Base-by-base conservation (phyloP, 2,113 vertebrate species). In the Sebastes schlegelii region DNA sequence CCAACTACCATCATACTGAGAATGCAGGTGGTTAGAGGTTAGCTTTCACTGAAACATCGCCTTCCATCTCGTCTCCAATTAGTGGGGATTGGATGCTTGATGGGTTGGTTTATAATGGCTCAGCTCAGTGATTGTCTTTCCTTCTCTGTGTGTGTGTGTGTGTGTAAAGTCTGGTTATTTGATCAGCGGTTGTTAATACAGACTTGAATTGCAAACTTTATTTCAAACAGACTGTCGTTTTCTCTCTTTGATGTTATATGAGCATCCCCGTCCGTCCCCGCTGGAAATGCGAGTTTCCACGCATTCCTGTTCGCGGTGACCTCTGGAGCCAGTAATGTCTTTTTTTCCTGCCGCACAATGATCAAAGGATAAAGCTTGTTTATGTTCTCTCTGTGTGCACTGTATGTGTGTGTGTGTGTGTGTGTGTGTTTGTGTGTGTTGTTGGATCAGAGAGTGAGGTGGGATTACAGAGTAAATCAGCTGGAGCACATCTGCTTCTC, bases 391-490 rank as follows among this genome's bases (percentile, higher is more conserved):
- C 43, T 61, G 10, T 67, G 63, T 78, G 51, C 14, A 26, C 49
- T 66, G 42, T 52, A 61, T 76, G 66, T 76, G 66, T 66, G 54
- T 76, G 26, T 7, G 52, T 60, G 69, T 71, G 58, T 60, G 19
- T 65, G 66, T 74, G 45, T 49, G 68, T 69, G 77, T 52, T 19
- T 42, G 60, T 64, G 55, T 55, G 58, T 69, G 71, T 49, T 8
- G 64, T 62, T 77, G 75, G 65, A 74, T 86, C 74, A 64, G 71
- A 83, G 54, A 73, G 75, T 77, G 85, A 77, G 64, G 85, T 90
- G 83, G 86, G 87, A 93, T 94, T 93, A 91, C 46, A 83, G 78
- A 78, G 76, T 84, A 91, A 92, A 62, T 91, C 91, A 90, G 79
- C 88, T 90, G 89, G 76, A 91, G 76, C 83, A 90, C 91, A 91